These are phyloP conservation scores for Theretra japonica DNA, from an alignment of 2,888 invertebrate species.

Conservation along the genomic window DNA sequence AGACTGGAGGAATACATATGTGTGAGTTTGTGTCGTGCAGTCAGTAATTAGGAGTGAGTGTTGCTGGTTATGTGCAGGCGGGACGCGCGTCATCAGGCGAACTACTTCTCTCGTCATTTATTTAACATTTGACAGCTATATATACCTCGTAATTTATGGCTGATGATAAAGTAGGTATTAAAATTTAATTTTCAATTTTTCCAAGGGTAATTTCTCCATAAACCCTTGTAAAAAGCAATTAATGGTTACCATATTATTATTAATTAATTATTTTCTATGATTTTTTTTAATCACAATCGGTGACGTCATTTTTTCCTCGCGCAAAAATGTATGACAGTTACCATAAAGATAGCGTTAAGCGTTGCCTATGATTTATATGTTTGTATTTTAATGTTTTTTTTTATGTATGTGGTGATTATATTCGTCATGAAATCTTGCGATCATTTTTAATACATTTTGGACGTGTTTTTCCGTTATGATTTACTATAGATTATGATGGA, in stretches of 20 bases:
- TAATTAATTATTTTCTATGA: not conserved
- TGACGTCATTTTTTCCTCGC: constrained; percentile 3
- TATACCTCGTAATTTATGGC: too few relatives aligned
- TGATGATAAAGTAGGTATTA: not conserved
- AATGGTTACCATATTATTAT: constrained; percentile 21
- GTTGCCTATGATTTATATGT: not conserved
- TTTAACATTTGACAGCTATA: too few relatives aligned
- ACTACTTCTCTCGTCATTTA: too few relatives aligned
- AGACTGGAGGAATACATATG: too few relatives aligned
- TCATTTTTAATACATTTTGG: not conserved
- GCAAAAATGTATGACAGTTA: constrained; percentile 12
- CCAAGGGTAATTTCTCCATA: not conserved
- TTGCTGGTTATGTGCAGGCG: too few relatives aligned
- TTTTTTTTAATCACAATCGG: constrained; percentile 18
- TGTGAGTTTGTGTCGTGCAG: too few relatives aligned
- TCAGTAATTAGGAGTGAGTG: too few relatives aligned
- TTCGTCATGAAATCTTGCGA: not conserved
- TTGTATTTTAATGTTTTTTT: not conserved
- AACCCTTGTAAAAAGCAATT: constrained; percentile 18
- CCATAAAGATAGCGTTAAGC: constrained; percentile 10
- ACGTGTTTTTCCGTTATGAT: too few relatives aligned
- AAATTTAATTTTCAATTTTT: not conserved
- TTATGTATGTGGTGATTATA: not conserved
- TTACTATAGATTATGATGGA: too few relatives aligned
- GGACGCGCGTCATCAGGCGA: too few relatives aligned